Evolutionary conservation across 2,888 invertebrate genomes (phyloP), one percentile per base, ranked within the genome.

Genomic region (Orthosia gracilis): DNA sequence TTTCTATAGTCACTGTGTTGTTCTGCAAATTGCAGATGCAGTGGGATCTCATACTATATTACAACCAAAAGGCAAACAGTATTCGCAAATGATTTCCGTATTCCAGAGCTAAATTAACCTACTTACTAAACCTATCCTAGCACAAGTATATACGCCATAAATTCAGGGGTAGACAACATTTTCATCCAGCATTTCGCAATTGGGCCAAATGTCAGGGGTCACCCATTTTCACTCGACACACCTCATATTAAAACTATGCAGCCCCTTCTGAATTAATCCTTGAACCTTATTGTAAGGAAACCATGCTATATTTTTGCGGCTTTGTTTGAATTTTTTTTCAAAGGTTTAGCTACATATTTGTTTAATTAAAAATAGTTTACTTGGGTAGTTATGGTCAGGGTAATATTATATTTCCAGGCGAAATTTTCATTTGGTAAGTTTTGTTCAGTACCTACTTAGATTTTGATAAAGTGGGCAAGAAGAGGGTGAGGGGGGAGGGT

Each of bases 201-300:
- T 69, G 23, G 18, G 21, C n/a, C n/a, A 68, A 67, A 72, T 73
- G 59, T 17, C 58, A 67, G 58, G 63, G 63, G 50, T 64, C 21
- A 11, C 12, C 40, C 65, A 31, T 31, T 69, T 67, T 52, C 65
- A 52, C 17, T 23, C 54, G 15, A 45, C 17, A n/a, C 12, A 18
- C 52, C 18, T 21, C 31, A 26, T 40, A 64, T 55, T 85, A 61
- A 65, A 76, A 59, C 73, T 72, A 64, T 63, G 69, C 57, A 18
- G 40, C 9, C 26, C n/a, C n/a, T 47, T 69, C 17, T 75, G 59
- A 82, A 85, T 69, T 64, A 75, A 64, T 70, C 61, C 52, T 62
- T 47, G 7, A 40, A 40, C 40, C 23, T 17, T 64, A n/a, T n/a
- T 26, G 0, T 5, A 26, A 31, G 15, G 45, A 26, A 21, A 54